phyloP scores from a whole-genome alignment of 2,797 vertebrate genomes.

The Morus bassanus region DNA sequence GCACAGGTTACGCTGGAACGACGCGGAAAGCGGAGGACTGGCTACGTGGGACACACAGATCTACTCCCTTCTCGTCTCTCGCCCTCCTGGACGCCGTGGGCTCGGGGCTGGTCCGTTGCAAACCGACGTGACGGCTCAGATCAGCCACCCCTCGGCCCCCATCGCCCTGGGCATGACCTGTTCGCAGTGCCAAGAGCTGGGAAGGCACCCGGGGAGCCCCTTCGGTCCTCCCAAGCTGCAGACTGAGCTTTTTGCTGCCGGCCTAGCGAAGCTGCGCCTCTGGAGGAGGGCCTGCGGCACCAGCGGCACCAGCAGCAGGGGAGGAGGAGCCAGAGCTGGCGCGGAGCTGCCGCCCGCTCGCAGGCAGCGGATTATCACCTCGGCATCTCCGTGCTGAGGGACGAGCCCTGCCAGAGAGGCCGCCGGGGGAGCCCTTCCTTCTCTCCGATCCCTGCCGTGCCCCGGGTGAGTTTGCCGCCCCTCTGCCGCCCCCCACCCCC shows the following conservation, averaged over 20 bases:
- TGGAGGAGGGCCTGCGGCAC: background rate
- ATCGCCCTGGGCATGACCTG: background rate
- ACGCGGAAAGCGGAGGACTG: rapidly evolving
- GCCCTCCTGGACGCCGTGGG: rapidly evolving
- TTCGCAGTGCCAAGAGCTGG: rapidly evolving
- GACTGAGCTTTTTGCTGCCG: rapidly evolving
- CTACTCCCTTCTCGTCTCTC: no score
- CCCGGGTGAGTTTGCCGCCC: background rate
- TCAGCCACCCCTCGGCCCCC: rapidly evolving
- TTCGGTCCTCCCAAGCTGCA: background rate
- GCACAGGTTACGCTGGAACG: rapidly evolving
- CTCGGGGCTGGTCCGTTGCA: rapidly evolving
- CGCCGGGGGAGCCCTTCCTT: rapidly evolving
- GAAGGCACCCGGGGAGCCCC: no score
- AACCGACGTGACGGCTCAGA: background rate
- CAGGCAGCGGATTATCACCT: rapidly evolving
- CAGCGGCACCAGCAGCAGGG: rapidly evolving
- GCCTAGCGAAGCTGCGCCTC: rapidly evolving
- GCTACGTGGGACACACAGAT: rapidly evolving
- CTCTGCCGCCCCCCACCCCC: rapidly evolving
- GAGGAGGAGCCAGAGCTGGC: background rate
- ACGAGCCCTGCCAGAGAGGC: rapidly evolving
- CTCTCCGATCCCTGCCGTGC: rapidly evolving
- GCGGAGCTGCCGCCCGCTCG: rapidly evolving
- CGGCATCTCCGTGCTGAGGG: rapidly evolving